Conservation (phyloP, 2,113 vertebrate species). For the Scatophagus argus region DNA sequence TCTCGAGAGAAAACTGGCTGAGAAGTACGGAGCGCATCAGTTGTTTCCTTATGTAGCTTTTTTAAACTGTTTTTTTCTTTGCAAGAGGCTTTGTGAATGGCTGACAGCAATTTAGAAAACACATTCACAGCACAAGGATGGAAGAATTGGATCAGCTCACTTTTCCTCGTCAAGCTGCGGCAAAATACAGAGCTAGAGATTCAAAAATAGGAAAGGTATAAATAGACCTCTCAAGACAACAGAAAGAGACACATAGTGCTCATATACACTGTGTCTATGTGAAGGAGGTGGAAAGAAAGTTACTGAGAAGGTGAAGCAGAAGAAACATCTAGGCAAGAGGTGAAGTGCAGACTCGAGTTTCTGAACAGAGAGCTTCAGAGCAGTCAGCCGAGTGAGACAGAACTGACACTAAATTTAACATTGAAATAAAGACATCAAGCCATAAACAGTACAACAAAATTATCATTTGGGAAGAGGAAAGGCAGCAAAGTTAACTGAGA, state of each 20-base stretch:
- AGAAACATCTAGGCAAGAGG: neutral
- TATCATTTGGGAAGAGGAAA: neutral
- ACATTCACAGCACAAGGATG: neutral
- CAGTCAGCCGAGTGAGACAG: neutral
- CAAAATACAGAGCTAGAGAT: neutral
- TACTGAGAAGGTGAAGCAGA: neutral
- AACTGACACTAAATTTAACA: slow-evolving; percentile 53
- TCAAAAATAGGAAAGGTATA: neutral
- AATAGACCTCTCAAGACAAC: neutral
- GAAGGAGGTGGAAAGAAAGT: slow-evolving; percentile 18
- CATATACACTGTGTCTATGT: neutral
- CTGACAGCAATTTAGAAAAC: neutral
- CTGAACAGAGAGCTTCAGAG: slow-evolving; percentile 35
- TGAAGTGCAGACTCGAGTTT: slow-evolving; percentile 14
- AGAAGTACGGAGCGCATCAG: neutral
- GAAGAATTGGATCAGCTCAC: neutral
- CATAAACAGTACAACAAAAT: slow-evolving; percentile 33
- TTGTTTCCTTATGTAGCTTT: too few relatives aligned
- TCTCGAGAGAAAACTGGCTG: neutral
- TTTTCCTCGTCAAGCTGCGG: neutral
- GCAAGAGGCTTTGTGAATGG: neutral
- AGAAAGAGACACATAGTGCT: neutral
- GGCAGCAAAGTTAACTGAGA: slow-evolving; percentile 13
- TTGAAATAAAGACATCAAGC: slow-evolving; percentile 9
- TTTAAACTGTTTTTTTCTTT: neutral